A percentile compares a stretch with the other conserved stretches of the same genome.
phyloP scores from a whole-genome alignment of 2,888 invertebrate genomes.

The Andrena dorsata region DNA sequence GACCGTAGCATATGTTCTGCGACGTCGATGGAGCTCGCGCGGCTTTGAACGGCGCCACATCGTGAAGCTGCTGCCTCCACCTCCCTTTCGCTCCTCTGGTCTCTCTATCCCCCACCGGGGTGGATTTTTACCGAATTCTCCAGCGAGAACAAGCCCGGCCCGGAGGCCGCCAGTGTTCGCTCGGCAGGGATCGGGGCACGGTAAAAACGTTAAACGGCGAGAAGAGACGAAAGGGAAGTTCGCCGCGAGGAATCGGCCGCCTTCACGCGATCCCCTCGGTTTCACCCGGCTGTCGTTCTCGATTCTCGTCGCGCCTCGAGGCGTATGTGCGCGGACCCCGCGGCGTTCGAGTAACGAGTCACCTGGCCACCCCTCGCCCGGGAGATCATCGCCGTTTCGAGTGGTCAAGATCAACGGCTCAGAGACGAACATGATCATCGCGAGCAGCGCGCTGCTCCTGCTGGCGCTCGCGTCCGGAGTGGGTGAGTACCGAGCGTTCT shows the following conservation, averaged over 20 bases:
- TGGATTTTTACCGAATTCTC: constrained; percentile 40
- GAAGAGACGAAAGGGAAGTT: constrained; percentile 16
- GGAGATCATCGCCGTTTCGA: constrained; percentile 6
- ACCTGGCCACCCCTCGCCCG: background rate
- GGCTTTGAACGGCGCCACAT: constrained; percentile 69
- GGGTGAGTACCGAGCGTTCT: constrained; percentile 74
- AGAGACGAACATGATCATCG: constrained; percentile 74
- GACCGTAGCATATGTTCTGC: constrained; percentile 84
- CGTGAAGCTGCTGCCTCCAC: constrained; percentile 47
- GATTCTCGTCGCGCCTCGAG: background rate
- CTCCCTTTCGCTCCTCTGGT: background rate
- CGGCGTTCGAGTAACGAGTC: constrained; percentile 16
- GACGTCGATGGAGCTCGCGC: constrained; percentile 75
- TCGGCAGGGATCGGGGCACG: constrained; percentile 30
- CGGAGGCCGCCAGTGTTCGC: constrained; percentile 29
- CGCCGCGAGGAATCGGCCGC: constrained; percentile 28
- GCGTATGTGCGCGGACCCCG: constrained; percentile 40
- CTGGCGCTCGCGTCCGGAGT: constrained; percentile 77
- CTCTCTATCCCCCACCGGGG: background rate
- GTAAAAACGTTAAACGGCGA: constrained; percentile 12
- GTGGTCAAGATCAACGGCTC: background rate
- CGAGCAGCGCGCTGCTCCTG: constrained; percentile 74
- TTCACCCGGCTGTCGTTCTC: constrained; percentile 7
- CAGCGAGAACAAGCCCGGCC: constrained; percentile 1
- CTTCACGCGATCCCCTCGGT: constrained; percentile 25